Evolutionary conservation across 2,113 vertebrate species (phyloP).

Genomic region (Malaclemys terrapin): DNA sequence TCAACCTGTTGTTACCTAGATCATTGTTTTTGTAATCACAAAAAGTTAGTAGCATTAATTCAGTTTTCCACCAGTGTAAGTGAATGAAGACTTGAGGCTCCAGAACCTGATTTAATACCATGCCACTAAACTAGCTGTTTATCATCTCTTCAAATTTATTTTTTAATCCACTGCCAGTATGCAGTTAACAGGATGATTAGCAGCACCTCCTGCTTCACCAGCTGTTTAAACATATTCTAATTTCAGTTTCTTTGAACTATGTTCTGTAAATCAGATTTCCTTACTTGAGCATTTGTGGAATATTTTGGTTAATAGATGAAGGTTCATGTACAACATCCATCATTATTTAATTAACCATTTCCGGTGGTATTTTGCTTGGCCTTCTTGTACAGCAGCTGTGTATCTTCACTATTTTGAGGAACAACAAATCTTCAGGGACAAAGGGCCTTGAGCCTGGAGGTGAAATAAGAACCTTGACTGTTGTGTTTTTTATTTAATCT

Average conservation of each 20-base stretch:
- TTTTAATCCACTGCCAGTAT: slow-evolving; percentile 64
- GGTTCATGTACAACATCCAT: slow-evolving; percentile 44
- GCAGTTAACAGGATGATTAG: slow-evolving; percentile 46
- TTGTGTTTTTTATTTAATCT: neutral
- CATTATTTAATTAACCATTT: slow-evolving; percentile 56
- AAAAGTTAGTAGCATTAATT: neutral
- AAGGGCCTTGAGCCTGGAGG: neutral
- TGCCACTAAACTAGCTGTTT: neutral
- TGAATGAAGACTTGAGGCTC: neutral
- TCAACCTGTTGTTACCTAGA: neutral
- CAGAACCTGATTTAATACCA: neutral
- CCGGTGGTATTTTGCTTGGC: slow-evolving; percentile 19
- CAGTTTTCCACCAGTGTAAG: neutral
- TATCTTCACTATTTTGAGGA: neutral
- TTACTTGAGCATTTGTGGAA: slow-evolving; percentile 71
- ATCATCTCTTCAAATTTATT: slow-evolving; percentile 52
- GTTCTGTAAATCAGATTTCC: slow-evolving; percentile 64
- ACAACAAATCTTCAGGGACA: slow-evolving; percentile 18
- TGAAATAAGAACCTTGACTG: neutral
- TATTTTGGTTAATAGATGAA: slow-evolving; percentile 56
- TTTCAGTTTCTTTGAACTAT: slow-evolving; percentile 64
- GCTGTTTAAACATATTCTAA: slow-evolving; percentile 71
- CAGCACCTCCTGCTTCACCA: slow-evolving; percentile 64
- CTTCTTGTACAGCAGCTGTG: slow-evolving; percentile 23
- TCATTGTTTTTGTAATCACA: neutral